Percentiles rank a stretch among this genome's conserved stretches.
These are phyloP conservation scores for Poeciliopsis paucimaculata DNA, from an alignment of 2,797 vertebrate species.

Conservation along the genomic window DNA sequence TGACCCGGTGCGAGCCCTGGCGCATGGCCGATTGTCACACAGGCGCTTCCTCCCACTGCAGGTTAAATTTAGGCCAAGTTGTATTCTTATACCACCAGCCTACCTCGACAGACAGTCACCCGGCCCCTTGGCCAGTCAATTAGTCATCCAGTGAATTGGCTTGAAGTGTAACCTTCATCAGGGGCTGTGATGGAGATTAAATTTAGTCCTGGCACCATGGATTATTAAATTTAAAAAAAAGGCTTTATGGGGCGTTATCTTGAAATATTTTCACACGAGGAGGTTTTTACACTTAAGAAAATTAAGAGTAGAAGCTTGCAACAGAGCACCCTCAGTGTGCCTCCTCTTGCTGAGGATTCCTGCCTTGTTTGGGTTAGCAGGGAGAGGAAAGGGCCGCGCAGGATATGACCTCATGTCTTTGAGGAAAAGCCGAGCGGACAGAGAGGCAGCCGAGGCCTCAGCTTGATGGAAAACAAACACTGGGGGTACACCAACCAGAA, in stretches of 20 bases:
- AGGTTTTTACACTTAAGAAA: slow-evolving; percentile 16
- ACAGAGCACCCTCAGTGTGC: slow-evolving; percentile 65
- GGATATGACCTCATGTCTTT: slow-evolving; percentile 86
- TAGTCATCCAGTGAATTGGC: slow-evolving; percentile 70
- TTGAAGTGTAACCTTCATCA: slow-evolving; percentile 70
- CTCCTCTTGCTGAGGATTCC: slow-evolving; percentile 64
- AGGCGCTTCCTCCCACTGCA: slow-evolving; percentile 87
- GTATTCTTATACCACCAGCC: slow-evolving; percentile 86
- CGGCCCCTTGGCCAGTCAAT: slow-evolving; percentile 67
- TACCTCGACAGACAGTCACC: slow-evolving; percentile 69
- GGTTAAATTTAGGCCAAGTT: slow-evolving; percentile 90
- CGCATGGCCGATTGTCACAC: slow-evolving; percentile 91
- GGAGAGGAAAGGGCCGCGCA: slow-evolving; percentile 82
- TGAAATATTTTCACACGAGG: background rate
- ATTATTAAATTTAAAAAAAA: slow-evolving; percentile 71
- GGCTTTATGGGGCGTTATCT: background rate
- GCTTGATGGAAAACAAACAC: slow-evolving; percentile 74
- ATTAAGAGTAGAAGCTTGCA: slow-evolving; percentile 26
- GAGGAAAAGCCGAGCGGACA: slow-evolving; percentile 77
- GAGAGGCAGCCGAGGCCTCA: slow-evolving; percentile 73
- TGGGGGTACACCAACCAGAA: slow-evolving; percentile 40
- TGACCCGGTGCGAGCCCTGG: slow-evolving; percentile 87
- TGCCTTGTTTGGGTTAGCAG: slow-evolving; percentile 83
- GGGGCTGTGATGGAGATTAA: slow-evolving; percentile 65
- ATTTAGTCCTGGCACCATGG: slow-evolving; percentile 68